These are phyloP conservation scores for Mastomys natalensis DNA, from an alignment of 2,113 vertebrate species.

Conservation along the genomic window DNA sequence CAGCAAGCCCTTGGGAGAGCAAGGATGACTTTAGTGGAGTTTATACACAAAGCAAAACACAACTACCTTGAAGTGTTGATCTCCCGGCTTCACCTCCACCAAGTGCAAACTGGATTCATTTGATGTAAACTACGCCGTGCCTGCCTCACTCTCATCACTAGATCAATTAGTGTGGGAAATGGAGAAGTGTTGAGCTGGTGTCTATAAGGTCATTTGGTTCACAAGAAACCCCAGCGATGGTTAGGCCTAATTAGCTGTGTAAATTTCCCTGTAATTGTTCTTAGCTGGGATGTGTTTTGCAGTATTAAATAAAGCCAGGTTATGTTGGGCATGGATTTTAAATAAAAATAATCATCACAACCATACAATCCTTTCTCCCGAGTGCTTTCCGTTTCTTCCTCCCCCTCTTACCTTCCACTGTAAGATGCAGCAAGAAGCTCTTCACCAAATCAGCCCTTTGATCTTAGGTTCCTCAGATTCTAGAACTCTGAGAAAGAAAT, in stretches of 20 bases:
- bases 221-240: background rate
- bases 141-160: background rate
- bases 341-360: background rate
- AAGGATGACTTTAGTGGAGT: constrained; percentile 1
- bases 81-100: constrained; percentile 34
- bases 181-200: background rate
- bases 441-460: background rate
- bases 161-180: background rate
- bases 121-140: background rate
- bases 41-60: constrained; percentile 49
- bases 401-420: no score
- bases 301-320: background rate
- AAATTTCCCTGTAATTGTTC: background rate
- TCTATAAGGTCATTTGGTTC: background rate
- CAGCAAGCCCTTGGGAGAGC: background rate
- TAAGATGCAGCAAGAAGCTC: background rate
- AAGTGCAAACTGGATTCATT: constrained; percentile 17
- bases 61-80: background rate
- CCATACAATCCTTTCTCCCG: background rate
- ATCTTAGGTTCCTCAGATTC: background rate
- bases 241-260: background rate
- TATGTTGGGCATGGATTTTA: background rate
- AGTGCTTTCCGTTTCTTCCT: fast-evolving
- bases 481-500: no score
- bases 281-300: fast-evolving